Percentiles rank a stretch among this genome's conserved stretches.
Conservation (phyloP, 2,888 invertebrate species). For the Psylliodes chrysocephalus region DNA sequence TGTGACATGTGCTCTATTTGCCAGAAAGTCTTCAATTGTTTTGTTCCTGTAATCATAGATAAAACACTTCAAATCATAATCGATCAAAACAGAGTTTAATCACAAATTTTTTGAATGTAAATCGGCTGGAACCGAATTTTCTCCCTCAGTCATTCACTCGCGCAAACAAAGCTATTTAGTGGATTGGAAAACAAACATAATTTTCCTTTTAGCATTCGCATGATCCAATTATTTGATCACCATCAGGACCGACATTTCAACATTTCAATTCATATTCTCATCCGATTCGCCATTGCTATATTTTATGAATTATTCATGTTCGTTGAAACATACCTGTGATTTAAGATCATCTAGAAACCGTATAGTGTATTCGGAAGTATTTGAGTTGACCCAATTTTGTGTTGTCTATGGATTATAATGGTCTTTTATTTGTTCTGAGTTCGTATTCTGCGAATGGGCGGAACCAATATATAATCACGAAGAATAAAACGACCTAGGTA, state of each 20-base stretch:
- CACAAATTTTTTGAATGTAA: conserved; percentile 16
- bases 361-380: too few relatives aligned
- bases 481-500: too few relatives aligned
- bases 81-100: background rate
- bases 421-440: too few relatives aligned
- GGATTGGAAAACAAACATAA: conserved; percentile 32
- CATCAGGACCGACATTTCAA: conserved; percentile 24
- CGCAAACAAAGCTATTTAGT: conserved; percentile 32
- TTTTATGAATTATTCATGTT: conserved; percentile 23
- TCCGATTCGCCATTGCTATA: conserved; percentile 16
- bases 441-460: too few relatives aligned
- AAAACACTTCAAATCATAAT: too few relatives aligned
- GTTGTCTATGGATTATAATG: too few relatives aligned
- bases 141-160: conserved; percentile 5
- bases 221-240: conserved; percentile 24
- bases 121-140: conserved; percentile 16
- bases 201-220: conserved; percentile 31
- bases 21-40: too few relatives aligned
- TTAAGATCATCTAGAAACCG: background rate
- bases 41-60: too few relatives aligned
- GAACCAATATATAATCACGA: too few relatives aligned
- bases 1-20: too few relatives aligned
- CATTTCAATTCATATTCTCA: conserved; percentile 28
- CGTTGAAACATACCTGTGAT: conserved; percentile 3
- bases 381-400: too few relatives aligned